phyloP scores from a whole-genome alignment of 2,797 vertebrate genomes.

The Pseudocheirus occidentalis region DNA sequence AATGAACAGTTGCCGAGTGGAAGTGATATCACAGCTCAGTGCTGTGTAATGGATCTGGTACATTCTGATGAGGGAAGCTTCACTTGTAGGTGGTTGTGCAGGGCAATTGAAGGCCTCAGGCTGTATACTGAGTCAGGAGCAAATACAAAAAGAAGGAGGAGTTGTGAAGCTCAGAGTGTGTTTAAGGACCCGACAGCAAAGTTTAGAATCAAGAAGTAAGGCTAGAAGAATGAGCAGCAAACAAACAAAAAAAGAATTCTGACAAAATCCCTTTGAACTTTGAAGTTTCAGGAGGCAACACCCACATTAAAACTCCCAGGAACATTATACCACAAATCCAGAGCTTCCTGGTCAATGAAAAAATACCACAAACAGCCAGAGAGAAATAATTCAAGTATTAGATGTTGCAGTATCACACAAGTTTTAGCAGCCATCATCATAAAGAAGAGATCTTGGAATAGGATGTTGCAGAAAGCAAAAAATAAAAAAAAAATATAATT shows the following conservation, averaged over 20 bases:
- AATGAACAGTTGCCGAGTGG: background rate
- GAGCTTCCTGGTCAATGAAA: background rate
- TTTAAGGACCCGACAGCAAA: background rate
- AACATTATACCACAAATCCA: background rate
- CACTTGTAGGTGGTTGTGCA: background rate
- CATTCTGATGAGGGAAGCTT: background rate
- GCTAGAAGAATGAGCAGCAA: background rate
- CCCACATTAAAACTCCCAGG: background rate
- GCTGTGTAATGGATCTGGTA: background rate
- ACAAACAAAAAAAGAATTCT: background rate
- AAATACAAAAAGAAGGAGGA: background rate
- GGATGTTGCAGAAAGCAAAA: background rate
- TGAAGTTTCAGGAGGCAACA: background rate
- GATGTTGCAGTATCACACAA: background rate
- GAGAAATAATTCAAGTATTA: background rate
- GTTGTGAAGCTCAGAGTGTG: background rate
- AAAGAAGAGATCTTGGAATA: background rate
- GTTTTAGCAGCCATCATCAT: background rate
- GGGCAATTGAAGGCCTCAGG: background rate
- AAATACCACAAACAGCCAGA: background rate
- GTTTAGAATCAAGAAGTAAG: background rate
- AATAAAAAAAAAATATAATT: too few species aligned
- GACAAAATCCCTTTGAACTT: background rate
- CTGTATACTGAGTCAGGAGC: background rate
- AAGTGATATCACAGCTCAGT: background rate